Conservation (phyloP, 2,797 vertebrate species). For the Acrocephalus scirpaceus region DNA sequence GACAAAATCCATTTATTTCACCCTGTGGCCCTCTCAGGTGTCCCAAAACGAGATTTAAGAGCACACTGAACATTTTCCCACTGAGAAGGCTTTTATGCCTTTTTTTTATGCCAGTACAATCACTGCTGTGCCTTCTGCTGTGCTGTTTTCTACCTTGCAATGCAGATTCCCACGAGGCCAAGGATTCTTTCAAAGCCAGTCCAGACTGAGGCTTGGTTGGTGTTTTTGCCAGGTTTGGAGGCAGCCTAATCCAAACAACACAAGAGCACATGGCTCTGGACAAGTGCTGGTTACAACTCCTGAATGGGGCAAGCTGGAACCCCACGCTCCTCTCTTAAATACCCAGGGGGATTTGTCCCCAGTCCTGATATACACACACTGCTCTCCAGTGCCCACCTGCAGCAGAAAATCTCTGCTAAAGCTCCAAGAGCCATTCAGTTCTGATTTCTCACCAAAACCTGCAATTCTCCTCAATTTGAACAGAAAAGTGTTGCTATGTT, state of each 20-base stretch:
- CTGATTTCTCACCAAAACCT: background rate
- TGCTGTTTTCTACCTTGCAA: background rate
- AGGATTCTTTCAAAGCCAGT: background rate
- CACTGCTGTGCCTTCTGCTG: background rate
- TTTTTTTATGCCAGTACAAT: background rate
- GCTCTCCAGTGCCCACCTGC: background rate
- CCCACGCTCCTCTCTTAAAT: background rate
- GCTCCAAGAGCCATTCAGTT: background rate
- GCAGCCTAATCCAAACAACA: background rate
- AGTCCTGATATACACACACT: background rate
- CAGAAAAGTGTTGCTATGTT: accelerated
- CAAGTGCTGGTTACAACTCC: background rate
- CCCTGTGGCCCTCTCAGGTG: accelerated
- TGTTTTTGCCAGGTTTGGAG: background rate
- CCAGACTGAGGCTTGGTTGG: background rate
- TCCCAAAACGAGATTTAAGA: background rate
- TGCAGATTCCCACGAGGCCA: background rate
- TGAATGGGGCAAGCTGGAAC: background rate
- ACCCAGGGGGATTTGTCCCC: background rate
- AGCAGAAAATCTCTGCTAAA: background rate
- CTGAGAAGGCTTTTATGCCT: background rate
- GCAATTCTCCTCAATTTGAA: background rate
- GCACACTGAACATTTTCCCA: accelerated
- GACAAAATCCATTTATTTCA: background rate
- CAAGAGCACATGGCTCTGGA: background rate